A percentile compares a stretch with the other conserved stretches of the same genome.
Conservation (phyloP, 2,113 vertebrate species). For the Diadophis punctatus region DNA sequence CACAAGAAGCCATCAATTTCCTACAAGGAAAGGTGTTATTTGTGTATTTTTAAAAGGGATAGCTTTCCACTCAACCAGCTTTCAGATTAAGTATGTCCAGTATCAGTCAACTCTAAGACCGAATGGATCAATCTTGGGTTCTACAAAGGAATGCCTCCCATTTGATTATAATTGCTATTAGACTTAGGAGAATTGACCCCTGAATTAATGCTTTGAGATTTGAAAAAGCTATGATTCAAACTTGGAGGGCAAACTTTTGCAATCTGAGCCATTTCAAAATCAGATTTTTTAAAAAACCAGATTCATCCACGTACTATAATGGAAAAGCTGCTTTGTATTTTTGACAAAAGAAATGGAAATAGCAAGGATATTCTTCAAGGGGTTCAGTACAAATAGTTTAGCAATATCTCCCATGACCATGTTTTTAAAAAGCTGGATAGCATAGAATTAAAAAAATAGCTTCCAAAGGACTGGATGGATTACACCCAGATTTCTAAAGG, state of each 20-base stretch:
- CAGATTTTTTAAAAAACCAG: not conserved
- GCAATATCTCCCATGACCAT: not conserved
- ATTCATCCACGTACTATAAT: not conserved
- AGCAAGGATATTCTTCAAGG: not conserved
- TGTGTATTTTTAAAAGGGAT: constrained; percentile 27
- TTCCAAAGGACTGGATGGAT: too few relatives aligned
- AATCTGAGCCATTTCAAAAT: not conserved
- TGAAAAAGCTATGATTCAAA: not conserved
- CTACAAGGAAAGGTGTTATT: constrained; percentile 38
- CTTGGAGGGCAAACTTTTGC: not conserved
- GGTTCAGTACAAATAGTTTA: not conserved
- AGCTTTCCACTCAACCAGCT: constrained; percentile 33
- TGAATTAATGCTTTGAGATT: not conserved
- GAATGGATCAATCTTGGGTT: not conserved
- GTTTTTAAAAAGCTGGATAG: not conserved
- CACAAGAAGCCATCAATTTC: constrained; percentile 25
- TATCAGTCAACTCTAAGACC: constrained; percentile 11
- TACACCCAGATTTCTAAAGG: too few relatives aligned
- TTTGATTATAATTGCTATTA: constrained; percentile 8
- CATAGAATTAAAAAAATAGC: not conserved
- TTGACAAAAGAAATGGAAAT: not conserved
- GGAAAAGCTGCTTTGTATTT: not conserved
- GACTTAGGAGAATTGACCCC: not conserved
- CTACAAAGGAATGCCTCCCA: not conserved
- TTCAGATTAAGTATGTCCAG: constrained; percentile 28